phyloP scores from a whole-genome alignment of 1,140 invertebrate genomes.

The Drosophila kurseongensis region DNA sequence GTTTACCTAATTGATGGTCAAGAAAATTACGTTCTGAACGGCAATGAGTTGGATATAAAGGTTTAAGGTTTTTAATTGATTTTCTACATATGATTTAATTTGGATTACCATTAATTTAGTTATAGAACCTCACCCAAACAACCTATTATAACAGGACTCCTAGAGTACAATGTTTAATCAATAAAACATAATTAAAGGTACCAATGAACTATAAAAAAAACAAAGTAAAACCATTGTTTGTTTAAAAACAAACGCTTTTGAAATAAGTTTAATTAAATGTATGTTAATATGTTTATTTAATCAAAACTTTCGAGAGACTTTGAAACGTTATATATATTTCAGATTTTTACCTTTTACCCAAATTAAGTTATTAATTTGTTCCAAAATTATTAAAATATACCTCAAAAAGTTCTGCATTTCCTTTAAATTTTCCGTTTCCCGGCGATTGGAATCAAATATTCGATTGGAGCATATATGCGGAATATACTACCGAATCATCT shows the following conservation, averaged over 20 bases:
- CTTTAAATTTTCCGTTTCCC: constrained; percentile 49
- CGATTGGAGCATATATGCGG: constrained; percentile 20
- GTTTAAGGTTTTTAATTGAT: constrained; percentile 7
- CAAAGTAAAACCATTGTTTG: too few relatives aligned
- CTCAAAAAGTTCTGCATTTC: constrained; percentile 70
- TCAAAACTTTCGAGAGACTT: too few relatives aligned
- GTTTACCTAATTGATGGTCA: constrained; percentile 47
- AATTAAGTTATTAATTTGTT: background rate
- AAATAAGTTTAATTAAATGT: too few relatives aligned
- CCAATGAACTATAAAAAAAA: too few relatives aligned
- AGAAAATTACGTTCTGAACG: constrained; percentile 20
- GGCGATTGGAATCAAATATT: constrained; percentile 45
- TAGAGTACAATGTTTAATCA: too few relatives aligned
- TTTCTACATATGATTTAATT: background rate
- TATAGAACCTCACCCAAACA: too few relatives aligned
- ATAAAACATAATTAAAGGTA: too few relatives aligned
- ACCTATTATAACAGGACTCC: too few relatives aligned
- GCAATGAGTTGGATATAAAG: background rate
- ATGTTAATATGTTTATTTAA: too few relatives aligned
- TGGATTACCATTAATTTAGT: background rate
- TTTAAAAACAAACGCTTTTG: too few relatives aligned
- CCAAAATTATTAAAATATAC: constrained; percentile 28
- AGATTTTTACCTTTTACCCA: background rate
- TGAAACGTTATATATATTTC: too few relatives aligned
- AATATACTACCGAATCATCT: constrained; percentile 38